A percentile compares a stretch with the other conserved stretches of the same genome.
Conservation (phyloP, 2,888 invertebrate species). For the Crepidodera aurea region DNA sequence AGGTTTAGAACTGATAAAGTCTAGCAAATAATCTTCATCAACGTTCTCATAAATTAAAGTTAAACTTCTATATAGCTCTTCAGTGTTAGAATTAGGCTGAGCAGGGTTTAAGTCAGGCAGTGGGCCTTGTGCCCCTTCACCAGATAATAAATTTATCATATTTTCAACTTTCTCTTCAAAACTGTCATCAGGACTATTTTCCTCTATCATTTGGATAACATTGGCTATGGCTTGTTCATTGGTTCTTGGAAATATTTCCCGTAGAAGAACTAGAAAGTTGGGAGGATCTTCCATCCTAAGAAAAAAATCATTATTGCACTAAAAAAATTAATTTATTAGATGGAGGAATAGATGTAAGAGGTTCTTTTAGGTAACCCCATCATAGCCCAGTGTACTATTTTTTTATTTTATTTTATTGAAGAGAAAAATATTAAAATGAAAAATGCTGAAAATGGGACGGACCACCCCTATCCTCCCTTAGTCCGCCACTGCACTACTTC, state of each 20-base stretch:
- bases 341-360: no score
- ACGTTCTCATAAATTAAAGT: constrained; percentile 45
- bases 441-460: no score
- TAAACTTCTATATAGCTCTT: constrained; percentile 31
- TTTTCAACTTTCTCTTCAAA: constrained; percentile 45
- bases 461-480: no score
- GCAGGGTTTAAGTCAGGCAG: constrained; percentile 23
- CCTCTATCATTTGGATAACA: constrained; percentile 43
- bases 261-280: neutral
- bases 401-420: no score
- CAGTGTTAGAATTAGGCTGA: neutral
- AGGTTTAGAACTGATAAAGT: constrained; percentile 39
- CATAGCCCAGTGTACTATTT: no score
- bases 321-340: no score
- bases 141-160: constrained; percentile 45
- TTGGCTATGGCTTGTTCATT: constrained; percentile 38
- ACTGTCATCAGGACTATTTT: constrained; percentile 34
- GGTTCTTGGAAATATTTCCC: constrained; percentile 46
- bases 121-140: constrained; percentile 35
- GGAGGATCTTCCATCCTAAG: neutral
- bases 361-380: no score
- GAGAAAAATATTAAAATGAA: no score
- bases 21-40: constrained; percentile 43
- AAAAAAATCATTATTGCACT: neutral
- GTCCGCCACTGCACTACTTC: no score